Base-by-base conservation (phyloP, 2,888 invertebrate genomes). In the Thereva unica region DNA sequence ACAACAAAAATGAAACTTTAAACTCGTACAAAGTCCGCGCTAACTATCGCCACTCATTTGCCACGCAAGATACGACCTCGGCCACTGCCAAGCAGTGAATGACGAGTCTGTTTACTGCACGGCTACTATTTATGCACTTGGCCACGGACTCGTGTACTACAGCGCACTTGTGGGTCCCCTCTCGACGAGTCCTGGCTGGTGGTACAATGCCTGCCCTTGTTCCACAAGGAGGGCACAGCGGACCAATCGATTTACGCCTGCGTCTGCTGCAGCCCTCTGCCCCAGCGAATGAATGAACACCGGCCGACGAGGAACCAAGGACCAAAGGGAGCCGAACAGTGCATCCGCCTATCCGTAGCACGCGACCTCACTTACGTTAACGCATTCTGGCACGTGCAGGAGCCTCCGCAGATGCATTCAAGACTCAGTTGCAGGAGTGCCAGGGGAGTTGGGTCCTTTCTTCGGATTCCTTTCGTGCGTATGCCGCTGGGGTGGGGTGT, bases 1-100 rank as follows among this genome's bases (percentile, higher is more conserved):
- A 5, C 4, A 47, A 47, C 12, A 47, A 47, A 47, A 9, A 2
- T n/a, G 5, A 10, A 6, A 47, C 2, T 5, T 10, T 47, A 47
- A 55, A n/a, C 44, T 59, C 9, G 42, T 47, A 44, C 37, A 56
- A 55, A 49, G 23, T 23, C 44, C 37, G 35, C 59, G 47, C 47
- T 49, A 38, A 6, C 3, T 12, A 35, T 34, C 67, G 45, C 50
- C 53, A 52, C 45, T 10, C 10, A 41, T 5, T 55, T 10, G 38
- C 45, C 34, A 4, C 41, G 10, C 65, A 66, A 68, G 50, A 52
- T 52, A 47, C 54, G 41, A 50, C 57, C 67, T 55, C 67, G 67
- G 67, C 67, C 76, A 77, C 77, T 77, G 76, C 76, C 77, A 74
- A 77, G 76, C 76, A 79, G 76, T 78, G 80, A 80, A 80, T 80